phyloP scores from a whole-genome alignment of 1,140 invertebrate genomes.

The Battus philenor region DNA sequence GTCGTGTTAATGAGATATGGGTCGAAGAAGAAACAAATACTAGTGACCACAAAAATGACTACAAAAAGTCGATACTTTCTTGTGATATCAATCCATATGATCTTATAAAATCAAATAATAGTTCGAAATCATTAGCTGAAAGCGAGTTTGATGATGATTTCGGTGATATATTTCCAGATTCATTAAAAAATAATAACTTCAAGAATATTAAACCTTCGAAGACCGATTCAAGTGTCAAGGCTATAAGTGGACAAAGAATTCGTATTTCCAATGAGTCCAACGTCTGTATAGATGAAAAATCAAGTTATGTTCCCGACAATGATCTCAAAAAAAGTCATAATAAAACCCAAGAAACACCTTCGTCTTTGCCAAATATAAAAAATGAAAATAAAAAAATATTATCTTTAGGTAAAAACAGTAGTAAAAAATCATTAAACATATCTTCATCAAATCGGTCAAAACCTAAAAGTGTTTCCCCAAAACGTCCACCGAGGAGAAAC shows the following conservation, averaged over 20 bases:
- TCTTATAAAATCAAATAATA: slow-evolving; percentile 77
- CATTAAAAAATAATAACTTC: slow-evolving; percentile 39
- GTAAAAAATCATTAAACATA: slow-evolving; percentile 47
- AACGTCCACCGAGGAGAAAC: slow-evolving; percentile 60
- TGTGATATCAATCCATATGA: slow-evolving; percentile 92
- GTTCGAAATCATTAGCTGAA: slow-evolving; percentile 52
- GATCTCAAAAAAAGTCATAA: slow-evolving; percentile 66
- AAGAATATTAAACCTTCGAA: slow-evolving; percentile 36
- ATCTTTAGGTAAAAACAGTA: slow-evolving; percentile 48
- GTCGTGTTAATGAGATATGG: slow-evolving; percentile 65
- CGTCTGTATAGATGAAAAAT: slow-evolving; percentile 44
- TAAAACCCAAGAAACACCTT: slow-evolving; percentile 52
- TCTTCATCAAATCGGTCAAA: slow-evolving; percentile 53
- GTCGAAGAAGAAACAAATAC: slow-evolving; percentile 69
- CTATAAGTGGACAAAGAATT: slow-evolving; percentile 77
- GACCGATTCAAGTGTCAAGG: slow-evolving; percentile 74
- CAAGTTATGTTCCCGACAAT: slow-evolving; percentile 65
- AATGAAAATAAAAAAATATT: slow-evolving; percentile 55
- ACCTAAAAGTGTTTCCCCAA: slow-evolving; percentile 65
- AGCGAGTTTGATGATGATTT: slow-evolving; percentile 65
- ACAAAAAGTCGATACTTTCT: slow-evolving; percentile 85
- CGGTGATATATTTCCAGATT: slow-evolving; percentile 54
- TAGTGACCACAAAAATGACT: slow-evolving; percentile 68
- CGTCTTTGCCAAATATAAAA: slow-evolving; percentile 64
- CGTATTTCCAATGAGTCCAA: slow-evolving; percentile 70